Base-by-base conservation (phyloP, 2,113 vertebrate genomes). In the Crotalus horridus region DNA sequence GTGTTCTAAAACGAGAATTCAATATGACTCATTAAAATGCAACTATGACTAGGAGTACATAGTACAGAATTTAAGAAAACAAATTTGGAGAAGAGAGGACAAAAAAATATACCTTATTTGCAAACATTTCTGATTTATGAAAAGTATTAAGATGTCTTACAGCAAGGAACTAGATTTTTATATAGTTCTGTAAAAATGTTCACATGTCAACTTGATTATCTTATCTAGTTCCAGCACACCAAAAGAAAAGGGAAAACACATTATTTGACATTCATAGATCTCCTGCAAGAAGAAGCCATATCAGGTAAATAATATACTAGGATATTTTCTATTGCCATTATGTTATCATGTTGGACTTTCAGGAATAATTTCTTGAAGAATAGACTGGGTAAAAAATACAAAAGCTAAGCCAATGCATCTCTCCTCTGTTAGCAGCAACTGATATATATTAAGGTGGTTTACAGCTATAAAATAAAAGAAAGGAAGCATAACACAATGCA, bases 281-380 rank as follows among this genome's bases (percentile, higher is more conserved):
- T 97, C 99, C 99, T 97, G 99, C 99, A 91, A 98, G 99, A 98
- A 99, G 99, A 99, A 99, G 99, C 97, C 99, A 99, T 98, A 99
- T 99, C 96, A 98, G 99, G 99, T 99, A 96, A 94, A 94, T 93
- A 33, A 55, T 24, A 88, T 85, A 20, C 6, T 93, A 87, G 58
- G n/a, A 86, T 54, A 89, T 94, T 61, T 91, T 46, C 17, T 15
- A 53, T 12, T 33, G 11, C 24, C 48, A 46, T 53, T 87, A 54
- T 53, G 56, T 51, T 51, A 39, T 4, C 48, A 48, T 59, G 74
- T 7, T 59, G 55, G 17, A 58, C 0, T 59, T 85, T 85, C 3
- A 91, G n/a, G 11, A 81, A 55, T 0, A 55, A 33, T 43, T 91
- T 91, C 8, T 64, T 21, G 13, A 29, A 64, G 29, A 90, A 90